phyloP scores from a whole-genome alignment of 2,888 invertebrate species.

The Leucania comma region DNA sequence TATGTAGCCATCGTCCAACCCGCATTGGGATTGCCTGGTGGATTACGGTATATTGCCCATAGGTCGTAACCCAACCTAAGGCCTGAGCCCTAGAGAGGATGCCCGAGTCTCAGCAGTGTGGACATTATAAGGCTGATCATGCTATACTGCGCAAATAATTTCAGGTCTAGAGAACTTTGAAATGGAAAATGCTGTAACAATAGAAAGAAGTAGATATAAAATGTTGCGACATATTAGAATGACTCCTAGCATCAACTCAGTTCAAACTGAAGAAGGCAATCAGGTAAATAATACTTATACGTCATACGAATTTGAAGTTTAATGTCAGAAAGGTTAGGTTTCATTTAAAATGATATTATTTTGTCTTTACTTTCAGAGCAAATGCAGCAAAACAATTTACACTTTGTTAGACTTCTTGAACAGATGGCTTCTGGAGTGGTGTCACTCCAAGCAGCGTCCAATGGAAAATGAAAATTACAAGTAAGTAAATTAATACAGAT shows the following conservation, averaged over 20 bases:
- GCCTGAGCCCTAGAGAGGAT: no score
- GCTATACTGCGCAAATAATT: conserved; percentile 15
- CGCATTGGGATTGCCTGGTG: no score
- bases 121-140: no score
- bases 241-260: conserved; percentile 83
- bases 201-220: conserved; percentile 80
- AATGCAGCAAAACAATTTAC: conserved; percentile 93
- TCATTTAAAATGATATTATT: background rate
- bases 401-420: conserved; percentile 94
- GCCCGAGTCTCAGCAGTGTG: no score
- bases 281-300: conserved; percentile 74
- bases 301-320: background rate
- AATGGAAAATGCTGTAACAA: conserved; percentile 69
- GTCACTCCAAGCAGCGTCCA: conserved; percentile 83
- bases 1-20: no score
- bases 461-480: conserved; percentile 86
- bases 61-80: no score
- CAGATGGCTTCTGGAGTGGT: conserved; percentile 93
- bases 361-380: conserved; percentile 80
- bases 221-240: conserved; percentile 84
- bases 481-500: conserved; percentile 68
- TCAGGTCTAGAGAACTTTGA: conserved; percentile 81
- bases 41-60: no score
- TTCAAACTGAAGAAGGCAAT: conserved; percentile 86
- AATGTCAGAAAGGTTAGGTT: background rate